Percentiles rank a stretch among this genome's conserved stretches.
These are phyloP conservation scores for Pseudocheirus occidentalis DNA, from an alignment of 2,797 vertebrate genomes.

Conservation along the genomic window DNA sequence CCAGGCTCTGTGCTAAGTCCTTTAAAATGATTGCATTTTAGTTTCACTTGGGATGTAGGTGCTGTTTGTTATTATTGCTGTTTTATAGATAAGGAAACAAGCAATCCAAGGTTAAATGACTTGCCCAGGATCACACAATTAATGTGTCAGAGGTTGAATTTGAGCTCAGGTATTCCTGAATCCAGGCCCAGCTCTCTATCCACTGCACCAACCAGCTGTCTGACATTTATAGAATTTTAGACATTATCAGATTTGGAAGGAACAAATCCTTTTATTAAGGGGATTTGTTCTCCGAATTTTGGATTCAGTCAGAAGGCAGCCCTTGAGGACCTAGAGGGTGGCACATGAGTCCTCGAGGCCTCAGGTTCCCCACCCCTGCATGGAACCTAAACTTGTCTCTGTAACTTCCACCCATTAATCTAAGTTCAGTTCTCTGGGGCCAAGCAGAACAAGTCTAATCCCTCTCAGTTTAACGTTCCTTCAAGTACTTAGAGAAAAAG, in stretches of 20 bases:
- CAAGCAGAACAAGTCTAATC: neutral
- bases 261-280: neutral
- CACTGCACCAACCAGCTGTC: neutral
- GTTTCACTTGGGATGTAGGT: neutral
- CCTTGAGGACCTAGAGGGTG: no score
- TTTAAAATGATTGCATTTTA: neutral
- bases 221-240: neutral
- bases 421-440: neutral
- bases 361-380: neutral
- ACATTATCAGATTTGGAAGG: neutral
- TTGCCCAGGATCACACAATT: neutral
- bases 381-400: neutral
- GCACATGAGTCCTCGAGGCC: no score
- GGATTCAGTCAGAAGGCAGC: no score
- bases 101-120: neutral
- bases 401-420: neutral
- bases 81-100: neutral
- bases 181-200: neutral
- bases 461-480: neutral
- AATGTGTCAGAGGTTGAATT: neutral
- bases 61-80: neutral
- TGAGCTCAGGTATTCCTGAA: neutral
- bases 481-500: neutral
- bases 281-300: no score
- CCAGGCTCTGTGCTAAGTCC: neutral